Conservation (phyloP, 2,888 invertebrate species). For the Agrochola litura region DNA sequence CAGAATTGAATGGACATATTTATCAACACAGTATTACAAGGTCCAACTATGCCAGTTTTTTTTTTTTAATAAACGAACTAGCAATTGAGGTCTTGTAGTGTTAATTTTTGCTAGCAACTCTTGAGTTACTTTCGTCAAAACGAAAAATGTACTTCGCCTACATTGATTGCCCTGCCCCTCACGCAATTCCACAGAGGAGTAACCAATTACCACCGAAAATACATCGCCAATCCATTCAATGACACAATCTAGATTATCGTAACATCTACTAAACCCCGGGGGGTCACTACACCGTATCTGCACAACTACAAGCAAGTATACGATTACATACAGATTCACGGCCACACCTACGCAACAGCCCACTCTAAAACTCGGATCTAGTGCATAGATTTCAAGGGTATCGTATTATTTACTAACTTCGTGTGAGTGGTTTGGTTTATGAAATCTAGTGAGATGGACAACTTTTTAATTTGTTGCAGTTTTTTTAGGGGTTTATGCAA, state of each 20-base stretch:
- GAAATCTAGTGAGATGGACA: conserved; percentile 17
- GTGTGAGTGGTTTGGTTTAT: conserved; percentile 9
- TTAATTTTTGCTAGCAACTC: neutral
- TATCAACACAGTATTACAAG: conserved; percentile 7
- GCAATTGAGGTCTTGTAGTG: neutral
- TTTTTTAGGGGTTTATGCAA: neutral
- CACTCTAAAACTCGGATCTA: conserved; percentile 53
- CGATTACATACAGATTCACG: conserved; percentile 58
- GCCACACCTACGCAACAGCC: conserved; percentile 57
- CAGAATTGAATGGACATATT: conserved; percentile 23
- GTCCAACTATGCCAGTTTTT: neutral
- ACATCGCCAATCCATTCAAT: conserved; percentile 39
- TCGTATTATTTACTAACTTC: conserved; percentile 55
- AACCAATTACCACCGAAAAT: conserved; percentile 26
- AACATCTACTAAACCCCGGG: conserved; percentile 32
- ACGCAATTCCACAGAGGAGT: neutral
- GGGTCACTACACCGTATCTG: conserved; percentile 41
- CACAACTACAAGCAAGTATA: conserved; percentile 20
- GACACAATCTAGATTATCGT: conserved; percentile 36
- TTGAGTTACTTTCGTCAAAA: neutral
- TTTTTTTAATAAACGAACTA: neutral
- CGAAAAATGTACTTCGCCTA: neutral
- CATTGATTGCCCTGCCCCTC: neutral
- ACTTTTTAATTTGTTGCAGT: neutral
- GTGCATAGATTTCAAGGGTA: conserved; percentile 58